Evolutionary conservation across 2,113 vertebrate species (phyloP).

Genomic region (Hassar affinis): DNA sequence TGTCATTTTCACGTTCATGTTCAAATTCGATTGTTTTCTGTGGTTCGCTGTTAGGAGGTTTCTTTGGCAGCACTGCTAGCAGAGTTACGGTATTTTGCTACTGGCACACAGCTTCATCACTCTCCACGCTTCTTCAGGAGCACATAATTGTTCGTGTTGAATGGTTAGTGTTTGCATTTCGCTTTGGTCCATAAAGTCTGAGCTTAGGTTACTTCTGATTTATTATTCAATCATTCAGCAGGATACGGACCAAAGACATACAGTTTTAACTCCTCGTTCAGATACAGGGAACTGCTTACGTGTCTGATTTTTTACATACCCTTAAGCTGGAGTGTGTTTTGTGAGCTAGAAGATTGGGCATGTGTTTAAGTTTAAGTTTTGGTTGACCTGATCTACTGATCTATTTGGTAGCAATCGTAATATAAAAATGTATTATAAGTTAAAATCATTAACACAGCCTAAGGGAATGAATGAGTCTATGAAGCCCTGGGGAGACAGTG

Average conservation of each 20-base stretch:
- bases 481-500: not conserved
- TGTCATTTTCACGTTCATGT: not conserved
- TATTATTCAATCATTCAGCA: not conserved
- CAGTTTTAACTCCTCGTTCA: not conserved
- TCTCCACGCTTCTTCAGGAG: slow-evolving; percentile 3
- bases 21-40: slow-evolving; percentile 22
- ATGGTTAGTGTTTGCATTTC: slow-evolving; percentile 23
- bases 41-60: slow-evolving; percentile 39
- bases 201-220: slow-evolving; percentile 5
- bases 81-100: slow-evolving; percentile 33
- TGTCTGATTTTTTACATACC: not conserved
- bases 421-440: not conserved
- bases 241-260: not conserved
- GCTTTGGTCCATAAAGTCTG: not conserved
- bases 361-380: not conserved
- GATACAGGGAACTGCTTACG: not conserved
- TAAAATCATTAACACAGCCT: not conserved
- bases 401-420: not conserved
- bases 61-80: slow-evolving; percentile 27
- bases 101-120: slow-evolving; percentile 14
- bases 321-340: not conserved
- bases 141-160: slow-evolving; percentile 21
- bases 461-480: not conserved
- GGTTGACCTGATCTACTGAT: not conserved
- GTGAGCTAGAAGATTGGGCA: not conserved